Conservation (phyloP, 2,113 vertebrate species). For the Centrocercus urophasianus region DNA sequence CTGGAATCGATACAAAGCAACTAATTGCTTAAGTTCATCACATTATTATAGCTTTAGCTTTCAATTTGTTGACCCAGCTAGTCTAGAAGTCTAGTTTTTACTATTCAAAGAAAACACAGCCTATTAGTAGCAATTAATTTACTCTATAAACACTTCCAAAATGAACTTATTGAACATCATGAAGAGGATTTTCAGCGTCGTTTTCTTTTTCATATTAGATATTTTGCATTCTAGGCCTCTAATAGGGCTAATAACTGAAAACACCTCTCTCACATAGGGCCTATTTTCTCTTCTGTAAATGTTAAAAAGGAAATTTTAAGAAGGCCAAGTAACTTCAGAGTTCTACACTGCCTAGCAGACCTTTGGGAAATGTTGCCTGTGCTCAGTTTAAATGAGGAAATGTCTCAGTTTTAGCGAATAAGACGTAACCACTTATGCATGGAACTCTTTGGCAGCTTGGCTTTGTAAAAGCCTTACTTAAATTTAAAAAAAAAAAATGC, state of each 20-base stretch:
- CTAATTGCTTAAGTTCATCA: neutral
- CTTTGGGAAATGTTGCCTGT: slow-evolving; percentile 10
- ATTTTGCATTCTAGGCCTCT: slow-evolving; percentile 41
- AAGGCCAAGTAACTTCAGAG: neutral
- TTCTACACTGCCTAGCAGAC: neutral
- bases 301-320: slow-evolving; percentile 1
- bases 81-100: slow-evolving; percentile 6
- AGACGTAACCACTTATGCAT: neutral
- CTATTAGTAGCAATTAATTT: slow-evolving; percentile 64
- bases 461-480: neutral
- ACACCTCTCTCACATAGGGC: neutral
- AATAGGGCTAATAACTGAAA: slow-evolving; percentile 59
- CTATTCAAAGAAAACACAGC: slow-evolving; percentile 46
- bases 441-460: neutral
- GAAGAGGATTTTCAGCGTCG: slow-evolving; percentile 26
- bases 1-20: neutral
- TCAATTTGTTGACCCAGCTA: slow-evolving; percentile 22
- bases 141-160: slow-evolving; percentile 28
- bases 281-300: slow-evolving; percentile 34
- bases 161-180: slow-evolving; percentile 35
- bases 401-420: slow-evolving; percentile 33
- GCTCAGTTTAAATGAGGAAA: slow-evolving; percentile 18
- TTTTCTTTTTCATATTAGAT: slow-evolving; percentile 57
- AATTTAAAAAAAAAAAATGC: neutral
- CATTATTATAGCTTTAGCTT: neutral